Evolutionary conservation across 2,888 invertebrate genomes (phyloP).

Genomic region (Ormyrus thymus): DNA sequence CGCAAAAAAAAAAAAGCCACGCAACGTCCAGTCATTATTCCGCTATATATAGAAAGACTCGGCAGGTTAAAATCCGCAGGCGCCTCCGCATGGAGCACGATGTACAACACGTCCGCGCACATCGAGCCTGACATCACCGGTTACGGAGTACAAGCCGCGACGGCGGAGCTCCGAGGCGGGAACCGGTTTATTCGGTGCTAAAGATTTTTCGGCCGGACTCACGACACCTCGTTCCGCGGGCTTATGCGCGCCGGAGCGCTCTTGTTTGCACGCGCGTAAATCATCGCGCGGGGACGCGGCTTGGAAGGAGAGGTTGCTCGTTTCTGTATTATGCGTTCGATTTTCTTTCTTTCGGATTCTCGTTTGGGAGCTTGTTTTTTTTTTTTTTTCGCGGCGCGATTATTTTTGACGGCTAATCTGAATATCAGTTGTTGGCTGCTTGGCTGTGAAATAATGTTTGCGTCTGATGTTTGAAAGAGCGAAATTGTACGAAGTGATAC

Average conservation of each 20-base stretch:
- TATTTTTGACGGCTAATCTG: neutral
- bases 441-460: too few relatives aligned
- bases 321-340: neutral
- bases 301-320: too few relatives aligned
- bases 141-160: conserved; percentile 11
- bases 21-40: neutral
- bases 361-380: too few relatives aligned
- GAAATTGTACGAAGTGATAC: too few relatives aligned
- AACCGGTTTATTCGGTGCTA: conserved; percentile 39
- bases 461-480: too few relatives aligned
- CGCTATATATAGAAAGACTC: too few relatives aligned
- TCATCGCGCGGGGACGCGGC: neutral
- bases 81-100: neutral
- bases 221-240: conserved; percentile 39
- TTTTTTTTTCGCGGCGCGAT: too few relatives aligned
- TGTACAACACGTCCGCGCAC: neutral
- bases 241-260: neutral
- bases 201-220: conserved; percentile 41
- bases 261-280: conserved; percentile 38
- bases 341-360: neutral
- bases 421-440: neutral
- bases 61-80: neutral
- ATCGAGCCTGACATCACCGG: conserved; percentile 17
- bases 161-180: neutral
- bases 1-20: neutral